Evolutionary conservation across 2,797 vertebrate genomes (phyloP), one percentile per base, ranked within the genome.

Genomic region (Cichlasoma orientale): DNA sequence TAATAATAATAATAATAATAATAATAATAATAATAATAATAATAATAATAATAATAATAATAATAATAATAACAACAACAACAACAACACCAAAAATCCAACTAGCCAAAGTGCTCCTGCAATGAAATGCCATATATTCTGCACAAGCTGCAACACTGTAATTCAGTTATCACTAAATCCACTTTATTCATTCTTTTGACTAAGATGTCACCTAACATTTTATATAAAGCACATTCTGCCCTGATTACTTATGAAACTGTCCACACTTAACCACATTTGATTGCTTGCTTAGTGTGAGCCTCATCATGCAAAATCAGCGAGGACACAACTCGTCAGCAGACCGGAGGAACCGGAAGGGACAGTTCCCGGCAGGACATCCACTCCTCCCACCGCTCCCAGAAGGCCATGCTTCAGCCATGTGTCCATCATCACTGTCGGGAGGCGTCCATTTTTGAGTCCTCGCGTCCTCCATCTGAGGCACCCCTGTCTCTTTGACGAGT

Each of bases 391-490:
- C 85, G 95, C 92, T 96, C 94, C 89, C 92, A 94, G 93, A 92
- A 95, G 94, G 93, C 94, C 93, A 95, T 88, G 90, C 90, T 95
- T 89, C 93, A 95, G 92, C 94, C 95, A 92, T 87, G 92, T 94
- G 94, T 95, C 95, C 92, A 89, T 95, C 94, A 95, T 85, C 90
- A 71, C 91, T 56, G 89, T 95, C 84, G 92, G 93, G 93, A 95
- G 87, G 93, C 90, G 54, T 94, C 93, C 92, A 89, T 92, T 93
- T 93, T 92, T 90, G 90, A 93, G 92, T 92, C 87, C 85, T 88
- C 16, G 80, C 77, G 72, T 94, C 78, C 87, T 86, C 82, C 72
- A 76, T 94, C 90, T 94, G 94, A 94, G 86, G 91, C 91, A 88
- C 89, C 92, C 91, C 92, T 92, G 92, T 95, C 94, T 93, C 93